These are phyloP conservation scores for Fratercula arctica DNA, from an alignment of 2,797 vertebrate genomes.

Conservation along the genomic window DNA sequence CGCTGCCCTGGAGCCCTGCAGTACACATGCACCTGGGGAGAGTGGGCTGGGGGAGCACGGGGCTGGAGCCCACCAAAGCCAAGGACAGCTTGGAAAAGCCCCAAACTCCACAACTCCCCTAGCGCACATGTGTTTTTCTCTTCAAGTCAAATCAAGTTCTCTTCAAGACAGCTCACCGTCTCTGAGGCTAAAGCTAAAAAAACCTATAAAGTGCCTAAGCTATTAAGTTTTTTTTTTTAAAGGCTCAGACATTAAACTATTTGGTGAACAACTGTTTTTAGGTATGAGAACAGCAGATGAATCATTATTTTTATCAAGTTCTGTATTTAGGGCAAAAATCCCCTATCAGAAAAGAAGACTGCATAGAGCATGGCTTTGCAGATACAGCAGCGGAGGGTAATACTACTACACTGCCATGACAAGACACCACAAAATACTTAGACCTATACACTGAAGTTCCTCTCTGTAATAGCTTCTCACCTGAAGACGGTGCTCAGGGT, in stretches of 20 bases:
- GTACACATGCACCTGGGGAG: not conserved
- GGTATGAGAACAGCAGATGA: not conserved
- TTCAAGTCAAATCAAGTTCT: not conserved
- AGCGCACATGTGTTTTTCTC: not conserved
- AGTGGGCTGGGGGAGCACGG: accelerated
- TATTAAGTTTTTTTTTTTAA: conserved; percentile 5
- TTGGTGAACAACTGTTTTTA: not conserved
- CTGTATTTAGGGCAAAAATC: not conserved
- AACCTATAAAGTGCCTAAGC: not conserved
- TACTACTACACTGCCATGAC: not conserved
- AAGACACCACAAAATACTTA: not conserved
- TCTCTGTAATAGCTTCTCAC: not conserved
- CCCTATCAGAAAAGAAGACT: not conserved
- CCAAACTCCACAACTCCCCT: not conserved
- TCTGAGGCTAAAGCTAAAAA: not conserved
- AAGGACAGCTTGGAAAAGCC: not conserved
- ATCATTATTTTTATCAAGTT: conserved; percentile 39
- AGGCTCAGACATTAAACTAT: conserved; percentile 24
- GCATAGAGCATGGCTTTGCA: not conserved
- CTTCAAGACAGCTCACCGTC: accelerated
- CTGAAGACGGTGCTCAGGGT: not conserved
- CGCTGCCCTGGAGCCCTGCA: not conserved
- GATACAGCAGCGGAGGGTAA: not conserved
- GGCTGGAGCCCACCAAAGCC: not conserved
- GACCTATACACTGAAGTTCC: not conserved